A percentile compares a stretch with the other conserved stretches of the same genome.
phyloP scores from a whole-genome alignment of 2,888 invertebrate species.

The Abrostola tripartita region DNA sequence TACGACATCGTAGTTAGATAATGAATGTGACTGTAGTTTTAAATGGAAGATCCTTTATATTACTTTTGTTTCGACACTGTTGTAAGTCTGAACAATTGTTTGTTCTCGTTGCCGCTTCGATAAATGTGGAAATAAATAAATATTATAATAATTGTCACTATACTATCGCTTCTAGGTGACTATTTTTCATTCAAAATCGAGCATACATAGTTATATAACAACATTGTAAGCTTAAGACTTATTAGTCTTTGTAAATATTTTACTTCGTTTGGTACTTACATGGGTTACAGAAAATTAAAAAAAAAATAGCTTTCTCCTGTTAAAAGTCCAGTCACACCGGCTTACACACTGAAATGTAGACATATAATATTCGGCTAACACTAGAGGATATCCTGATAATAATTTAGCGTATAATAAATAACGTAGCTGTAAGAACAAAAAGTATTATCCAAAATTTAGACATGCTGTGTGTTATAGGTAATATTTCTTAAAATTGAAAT shows the following conservation, averaged over 20 bases:
- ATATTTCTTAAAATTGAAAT: constrained; percentile 76
- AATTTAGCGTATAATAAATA: constrained; percentile 81
- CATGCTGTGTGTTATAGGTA: constrained; percentile 82
- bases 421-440: constrained; percentile 82
- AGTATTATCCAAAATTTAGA: constrained; percentile 87
- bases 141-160: constrained; percentile 72
- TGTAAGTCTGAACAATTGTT: constrained; percentile 73
- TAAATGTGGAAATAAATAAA: constrained; percentile 73
- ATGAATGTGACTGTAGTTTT: constrained; percentile 82
- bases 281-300: constrained; percentile 64
- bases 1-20: constrained; percentile 75
- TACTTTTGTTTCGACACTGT: constrained; percentile 66
- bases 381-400: constrained; percentile 83
- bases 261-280: constrained; percentile 69
- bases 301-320: constrained; percentile 71
- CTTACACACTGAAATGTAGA: constrained; percentile 77
- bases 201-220: constrained; percentile 69
- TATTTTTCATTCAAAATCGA: constrained; percentile 68
- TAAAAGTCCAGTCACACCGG: constrained; percentile 68
- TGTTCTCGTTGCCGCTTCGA: constrained; percentile 78
- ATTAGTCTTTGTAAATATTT: constrained; percentile 81
- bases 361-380: constrained; percentile 74
- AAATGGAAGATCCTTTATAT: constrained; percentile 68
- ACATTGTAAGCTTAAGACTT: constrained; percentile 78
- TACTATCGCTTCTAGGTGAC: constrained; percentile 83